Evolutionary conservation across 92 coral and sea anemone species (phyloP).

Genomic region (Porites cylindrica): DNA sequence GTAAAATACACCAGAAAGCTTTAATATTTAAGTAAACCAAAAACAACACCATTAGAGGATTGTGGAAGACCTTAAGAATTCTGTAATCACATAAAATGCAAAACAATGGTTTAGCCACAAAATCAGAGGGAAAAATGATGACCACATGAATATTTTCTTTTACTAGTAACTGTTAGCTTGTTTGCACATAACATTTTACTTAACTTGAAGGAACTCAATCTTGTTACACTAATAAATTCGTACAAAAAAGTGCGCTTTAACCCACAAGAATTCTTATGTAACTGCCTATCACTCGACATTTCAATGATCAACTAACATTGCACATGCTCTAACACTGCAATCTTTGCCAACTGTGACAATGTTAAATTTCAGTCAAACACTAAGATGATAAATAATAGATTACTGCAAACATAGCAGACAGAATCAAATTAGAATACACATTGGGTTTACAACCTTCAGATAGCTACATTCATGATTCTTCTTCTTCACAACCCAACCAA

Average conservation of each 20-base stretch:
- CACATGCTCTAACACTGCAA: background rate
- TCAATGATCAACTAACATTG: background rate
- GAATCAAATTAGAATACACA: slow-evolving; percentile 9
- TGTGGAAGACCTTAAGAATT: background rate
- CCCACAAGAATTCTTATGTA: background rate
- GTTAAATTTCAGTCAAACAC: background rate
- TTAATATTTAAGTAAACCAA: background rate
- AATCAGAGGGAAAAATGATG: background rate
- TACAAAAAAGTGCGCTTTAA: background rate
- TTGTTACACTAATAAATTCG: background rate
- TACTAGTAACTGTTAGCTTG: background rate
- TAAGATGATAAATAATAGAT: background rate
- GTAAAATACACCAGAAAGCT: too few species aligned
- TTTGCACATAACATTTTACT: background rate
- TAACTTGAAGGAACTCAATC: background rate
- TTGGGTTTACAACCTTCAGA: background rate
- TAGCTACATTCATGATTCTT: background rate
- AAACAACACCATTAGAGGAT: background rate
- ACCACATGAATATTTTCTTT: background rate
- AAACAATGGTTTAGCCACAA: background rate
- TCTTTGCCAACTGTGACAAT: background rate
- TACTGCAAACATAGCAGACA: background rate
- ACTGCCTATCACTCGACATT: background rate
- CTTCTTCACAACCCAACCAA: background rate
- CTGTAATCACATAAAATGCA: background rate